A percentile compares a stretch with the other conserved stretches of the same genome.
Evolutionary conservation across 2,797 vertebrate species (phyloP).

Genomic region (Mareca penelope): DNA sequence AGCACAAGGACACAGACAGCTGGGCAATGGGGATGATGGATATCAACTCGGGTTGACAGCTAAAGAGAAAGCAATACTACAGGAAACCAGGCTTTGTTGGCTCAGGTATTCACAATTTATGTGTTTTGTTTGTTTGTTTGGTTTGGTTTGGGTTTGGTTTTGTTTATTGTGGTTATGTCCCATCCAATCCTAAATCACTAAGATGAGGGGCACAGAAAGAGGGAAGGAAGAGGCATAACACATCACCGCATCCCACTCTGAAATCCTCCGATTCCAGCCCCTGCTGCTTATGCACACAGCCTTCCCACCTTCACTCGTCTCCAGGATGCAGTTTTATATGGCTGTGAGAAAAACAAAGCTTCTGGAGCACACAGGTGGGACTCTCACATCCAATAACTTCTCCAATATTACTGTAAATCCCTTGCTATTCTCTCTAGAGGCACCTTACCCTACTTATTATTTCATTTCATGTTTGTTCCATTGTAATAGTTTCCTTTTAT

Average conservation of each 20-base stretch:
- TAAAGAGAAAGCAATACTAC: neutral
- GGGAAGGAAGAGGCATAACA: neutral
- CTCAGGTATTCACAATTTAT: neutral
- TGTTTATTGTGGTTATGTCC: neutral
- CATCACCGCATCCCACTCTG: neutral
- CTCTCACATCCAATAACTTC: conserved; percentile 44
- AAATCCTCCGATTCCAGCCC: neutral
- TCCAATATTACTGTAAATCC: conserved; percentile 41
- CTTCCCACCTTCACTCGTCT: neutral
- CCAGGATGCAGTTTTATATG: neutral
- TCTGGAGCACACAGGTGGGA: conserved; percentile 18
- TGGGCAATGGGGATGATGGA: neutral
- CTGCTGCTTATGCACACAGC: neutral
- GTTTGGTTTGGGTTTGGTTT: neutral
- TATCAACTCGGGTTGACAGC: neutral
- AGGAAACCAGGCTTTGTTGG: neutral
- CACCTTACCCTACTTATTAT: conserved; percentile 16
- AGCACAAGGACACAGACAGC: neutral
- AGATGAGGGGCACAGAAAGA: neutral
- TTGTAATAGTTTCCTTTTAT: neutral
- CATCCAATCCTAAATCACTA: neutral
- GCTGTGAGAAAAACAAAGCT: conserved; percentile 16
- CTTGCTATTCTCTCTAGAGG: neutral
- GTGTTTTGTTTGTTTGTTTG: neutral
- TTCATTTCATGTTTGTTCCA: conserved; percentile 55